Percentiles rank a stretch among this genome's conserved stretches.
Conservation (phyloP, 2,797 vertebrate species). For the Hydrophis major region DNA sequence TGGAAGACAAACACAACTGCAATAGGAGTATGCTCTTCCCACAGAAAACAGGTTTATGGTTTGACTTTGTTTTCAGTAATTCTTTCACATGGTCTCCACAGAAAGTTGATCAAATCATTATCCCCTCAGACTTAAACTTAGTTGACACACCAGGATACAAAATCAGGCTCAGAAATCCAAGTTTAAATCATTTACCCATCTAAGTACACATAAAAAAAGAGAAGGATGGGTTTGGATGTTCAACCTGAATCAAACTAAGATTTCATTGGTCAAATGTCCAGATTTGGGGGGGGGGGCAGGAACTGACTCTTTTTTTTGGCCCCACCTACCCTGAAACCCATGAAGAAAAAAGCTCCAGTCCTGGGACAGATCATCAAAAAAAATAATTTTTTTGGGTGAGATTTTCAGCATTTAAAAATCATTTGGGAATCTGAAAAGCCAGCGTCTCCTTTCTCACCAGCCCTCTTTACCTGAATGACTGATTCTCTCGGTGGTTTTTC, state of each 20-base stretch:
- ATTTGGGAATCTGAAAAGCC: background rate
- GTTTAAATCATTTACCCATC: background rate
- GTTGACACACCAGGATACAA: background rate
- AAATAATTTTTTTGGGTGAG: no score
- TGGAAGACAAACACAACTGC: background rate
- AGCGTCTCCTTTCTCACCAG: background rate
- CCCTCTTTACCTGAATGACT: slow-evolving; percentile 82
- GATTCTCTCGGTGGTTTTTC: slow-evolving; percentile 87
- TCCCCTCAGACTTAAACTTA: background rate
- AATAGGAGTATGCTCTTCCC: background rate
- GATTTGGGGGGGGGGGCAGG: background rate
- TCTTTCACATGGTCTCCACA: background rate
- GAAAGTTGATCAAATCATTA: background rate
- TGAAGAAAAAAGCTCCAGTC: background rate
- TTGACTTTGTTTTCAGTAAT: background rate
- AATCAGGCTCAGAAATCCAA: background rate
- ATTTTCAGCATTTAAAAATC: background rate
- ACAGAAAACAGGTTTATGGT: background rate
- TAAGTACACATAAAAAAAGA: background rate
- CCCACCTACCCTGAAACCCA: background rate
- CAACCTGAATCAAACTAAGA: background rate
- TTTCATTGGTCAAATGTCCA: background rate
- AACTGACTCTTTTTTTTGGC: background rate
- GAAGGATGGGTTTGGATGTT: background rate
- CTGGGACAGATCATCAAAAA: background rate